Percentiles rank a stretch among this genome's conserved stretches.
Evolutionary conservation across 1,140 invertebrate genomes (phyloP).

Genomic region (Coelopa frigida): DNA sequence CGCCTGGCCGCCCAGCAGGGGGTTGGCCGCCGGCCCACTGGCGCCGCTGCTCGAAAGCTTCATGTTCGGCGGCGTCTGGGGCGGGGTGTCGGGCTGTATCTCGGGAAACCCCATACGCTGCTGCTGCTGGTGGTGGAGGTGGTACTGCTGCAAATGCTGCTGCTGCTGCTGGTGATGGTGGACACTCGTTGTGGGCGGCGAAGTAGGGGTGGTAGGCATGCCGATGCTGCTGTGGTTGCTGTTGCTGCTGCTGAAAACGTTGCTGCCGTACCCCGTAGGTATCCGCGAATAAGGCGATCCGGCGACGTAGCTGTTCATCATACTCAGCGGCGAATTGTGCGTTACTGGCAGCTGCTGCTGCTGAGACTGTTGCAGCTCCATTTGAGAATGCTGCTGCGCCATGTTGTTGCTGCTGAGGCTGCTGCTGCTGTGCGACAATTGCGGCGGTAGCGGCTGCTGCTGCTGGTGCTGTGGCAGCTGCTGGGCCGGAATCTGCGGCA

Average conservation of each 20-base stretch:
- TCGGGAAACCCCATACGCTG: constrained; percentile 64
- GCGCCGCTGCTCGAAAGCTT: constrained; percentile 54
- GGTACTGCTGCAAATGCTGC: constrained; percentile 11
- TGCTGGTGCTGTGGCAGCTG: constrained; percentile 6
- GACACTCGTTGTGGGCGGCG: constrained; percentile 10
- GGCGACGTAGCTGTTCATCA: constrained; percentile 43
- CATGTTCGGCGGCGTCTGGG: constrained; percentile 86
- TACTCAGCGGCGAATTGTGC: constrained; percentile 38
- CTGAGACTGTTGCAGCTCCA: constrained; percentile 9
- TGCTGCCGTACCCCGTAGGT: constrained; percentile 42
- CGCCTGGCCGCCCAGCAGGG: constrained; percentile 45
- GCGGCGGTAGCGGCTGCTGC: constrained; percentile 9
- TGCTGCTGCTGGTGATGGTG: constrained; percentile 17
- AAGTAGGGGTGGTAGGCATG: constrained; percentile 14
- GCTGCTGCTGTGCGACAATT: constrained; percentile 11
- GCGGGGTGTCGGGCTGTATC: constrained; percentile 79
- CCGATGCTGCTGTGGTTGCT: constrained; percentile 19
- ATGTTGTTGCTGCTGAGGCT: constrained; percentile 12
- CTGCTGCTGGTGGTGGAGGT: constrained; percentile 19
- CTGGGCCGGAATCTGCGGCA: constrained; percentile 16
- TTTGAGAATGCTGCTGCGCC: constrained; percentile 14
- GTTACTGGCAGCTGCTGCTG: constrained; percentile 21
- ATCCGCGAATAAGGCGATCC: constrained; percentile 43
- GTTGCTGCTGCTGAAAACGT: constrained; percentile 21
- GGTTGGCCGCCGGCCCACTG: constrained; percentile 51